Base-by-base conservation (phyloP, 2,888 invertebrate genomes). In the Meiosimyza platycephala region DNA sequence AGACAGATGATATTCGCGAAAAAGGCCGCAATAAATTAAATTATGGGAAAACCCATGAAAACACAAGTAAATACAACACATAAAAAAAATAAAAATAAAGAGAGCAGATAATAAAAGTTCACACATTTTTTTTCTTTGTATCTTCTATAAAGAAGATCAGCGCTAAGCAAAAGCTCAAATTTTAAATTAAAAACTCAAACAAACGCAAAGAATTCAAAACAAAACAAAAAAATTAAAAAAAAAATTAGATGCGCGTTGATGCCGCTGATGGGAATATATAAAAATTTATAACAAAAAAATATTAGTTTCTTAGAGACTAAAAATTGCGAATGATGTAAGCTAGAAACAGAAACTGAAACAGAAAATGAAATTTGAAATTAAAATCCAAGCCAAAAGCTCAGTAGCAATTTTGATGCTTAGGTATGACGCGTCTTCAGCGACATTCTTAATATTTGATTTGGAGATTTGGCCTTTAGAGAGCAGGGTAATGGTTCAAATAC, bases 321-420 rank as follows among this genome's bases (percentile, higher is more conserved):
- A 69, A 33, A 33, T 28, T 33, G 69, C 52, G 60, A 51, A 69
- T 69, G 69, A 69, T 69, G 60, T 69, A 69, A 69, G 69, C 64
- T 40, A 40, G 40, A 40, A 40, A 40, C 40, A 40, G 40, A 40
- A 9, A 40, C 40, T 9, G 40, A 40, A 40, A 40, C 40, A 6
- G 7, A 40, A 22, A 50, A 50, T 16, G 50, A 64, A 50, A 64
- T 3, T 22, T 40, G 1, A 28, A 28, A 40, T 40, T 40, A 11
- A 64, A 64, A 28, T 50, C 51, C 18, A 40, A 62, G 60, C 6
- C 47, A 47, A 16, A 47, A 40, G 48, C 18, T 40, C 16, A 7
- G 18, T 12, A 15, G 2, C 18, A 11, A 16, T n/a, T 64, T 28
- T 16, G 12, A 11, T 18, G 15, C 2, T 22, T 64, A 3, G 28